Percentiles rank a stretch among this genome's conserved stretches.
phyloP scores from a whole-genome alignment of 2,888 invertebrate genomes.

The Heterodera filipjevi region DNA sequence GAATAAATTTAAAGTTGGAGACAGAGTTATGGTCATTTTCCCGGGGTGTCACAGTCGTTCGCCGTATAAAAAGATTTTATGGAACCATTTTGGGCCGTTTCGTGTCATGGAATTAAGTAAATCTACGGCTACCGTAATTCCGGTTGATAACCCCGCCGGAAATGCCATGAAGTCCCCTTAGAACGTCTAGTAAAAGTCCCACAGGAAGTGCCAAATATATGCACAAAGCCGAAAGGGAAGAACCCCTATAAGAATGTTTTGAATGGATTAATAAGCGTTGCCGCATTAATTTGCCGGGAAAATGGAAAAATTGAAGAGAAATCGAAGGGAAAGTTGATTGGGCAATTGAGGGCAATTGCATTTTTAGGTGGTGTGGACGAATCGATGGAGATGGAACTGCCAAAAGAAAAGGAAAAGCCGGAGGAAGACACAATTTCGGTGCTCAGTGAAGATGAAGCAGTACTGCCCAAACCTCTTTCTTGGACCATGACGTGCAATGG shows the following conservation, averaged over 20 bases:
- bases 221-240: not conserved
- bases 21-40: conserved; percentile 25
- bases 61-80: conserved; percentile 28
- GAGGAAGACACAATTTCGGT: not conserved
- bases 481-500: not conserved
- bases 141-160: conserved; percentile 4
- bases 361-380: not conserved
- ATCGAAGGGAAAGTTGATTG: not conserved
- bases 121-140: conserved; percentile 25
- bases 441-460: not conserved
- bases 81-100: conserved; percentile 31
- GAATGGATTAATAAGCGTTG: not conserved
- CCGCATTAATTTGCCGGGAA: not conserved
- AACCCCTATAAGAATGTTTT: conserved; percentile 15
- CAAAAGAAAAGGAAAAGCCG: not conserved
- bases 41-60: conserved; percentile 5
- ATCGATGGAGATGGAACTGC: not conserved
- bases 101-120: conserved; percentile 1
- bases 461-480: not conserved
- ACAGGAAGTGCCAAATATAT: not conserved
- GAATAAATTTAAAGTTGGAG: conserved; percentile 26
- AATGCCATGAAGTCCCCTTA: not conserved
- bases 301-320: not conserved
- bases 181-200: conserved; percentile 9
- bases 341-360: not conserved